Conservation (phyloP, 1,140 invertebrate genomes). For the Laupala kohalensis region DNA sequence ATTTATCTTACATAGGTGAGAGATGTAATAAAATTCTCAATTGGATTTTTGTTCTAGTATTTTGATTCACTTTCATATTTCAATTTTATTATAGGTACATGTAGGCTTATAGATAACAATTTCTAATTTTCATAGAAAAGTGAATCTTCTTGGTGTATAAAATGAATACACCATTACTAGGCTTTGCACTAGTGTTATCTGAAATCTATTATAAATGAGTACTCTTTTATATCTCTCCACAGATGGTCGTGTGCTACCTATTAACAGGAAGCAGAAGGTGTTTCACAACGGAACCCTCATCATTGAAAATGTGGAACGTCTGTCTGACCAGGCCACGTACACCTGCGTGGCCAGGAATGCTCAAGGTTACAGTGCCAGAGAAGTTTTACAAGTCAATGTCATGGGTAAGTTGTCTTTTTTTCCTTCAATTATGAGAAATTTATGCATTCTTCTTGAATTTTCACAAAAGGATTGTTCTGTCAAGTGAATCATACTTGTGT, state of each 20-base stretch:
- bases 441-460: too few species aligned
- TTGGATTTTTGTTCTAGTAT: too few species aligned
- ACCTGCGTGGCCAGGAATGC: conserved; percentile 84
- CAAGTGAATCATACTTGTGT: too few species aligned
- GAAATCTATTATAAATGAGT: too few species aligned
- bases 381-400: conserved; percentile 82
- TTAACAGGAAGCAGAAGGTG: conserved; percentile 89
- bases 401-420: conserved; percentile 64
- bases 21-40: too few species aligned
- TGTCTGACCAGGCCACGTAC: conserved; percentile 86
- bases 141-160: too few species aligned
- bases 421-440: not conserved
- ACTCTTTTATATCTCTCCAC: conserved; percentile 13
- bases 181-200: too few species aligned
- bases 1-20: too few species aligned
- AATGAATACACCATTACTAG: too few species aligned
- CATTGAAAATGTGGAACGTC: conserved; percentile 83
- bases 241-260: conserved; percentile 66
- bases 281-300: conserved; percentile 87
- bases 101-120: too few species aligned
- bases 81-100: not conserved
- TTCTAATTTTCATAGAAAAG: too few species aligned
- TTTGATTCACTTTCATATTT: not conserved
- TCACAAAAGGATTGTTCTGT: too few species aligned
- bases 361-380: conserved; percentile 74